Base-by-base conservation (phyloP, 2,888 invertebrate species). In the Eupithecia inturbata region DNA sequence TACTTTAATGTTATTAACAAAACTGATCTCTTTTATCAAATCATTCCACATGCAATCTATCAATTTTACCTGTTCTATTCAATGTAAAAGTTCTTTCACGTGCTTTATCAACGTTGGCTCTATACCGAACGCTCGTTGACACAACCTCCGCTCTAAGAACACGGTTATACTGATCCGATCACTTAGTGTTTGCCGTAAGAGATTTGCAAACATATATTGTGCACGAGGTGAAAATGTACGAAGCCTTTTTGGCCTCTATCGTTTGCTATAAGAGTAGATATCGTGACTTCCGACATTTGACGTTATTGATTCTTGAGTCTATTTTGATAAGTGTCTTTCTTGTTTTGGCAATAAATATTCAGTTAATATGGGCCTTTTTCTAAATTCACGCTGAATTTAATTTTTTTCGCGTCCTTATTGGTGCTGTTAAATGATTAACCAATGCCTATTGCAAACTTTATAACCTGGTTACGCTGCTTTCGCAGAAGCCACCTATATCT, bases 151-250 rank as follows among this genome's bases (percentile, higher is more conserved):
- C 77, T 81, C 71, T 80, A 75, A 84, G 80, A 81, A 79, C 80
- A 79, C 79, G 82, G 84, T 82, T 82, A 83, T 83, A 82, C 77
- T 83, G 86, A 89, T 89, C 87, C 85, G 86, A 87, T 88, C 86
- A 88, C 83, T 85, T 84, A 82, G 82, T 89, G 88, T 88, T 89
- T 89, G 85, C 85, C 82, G 82, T 82, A 81, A 83, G 84, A 87
- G 88, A 88, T 88, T 89, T 87, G 87, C 87, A 88, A 89, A 89
- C 86, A 89, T 78, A 85, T 85, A 87, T 87, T 88, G 88, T 88
- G 83, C 85, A 53, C 49, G n/a, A 82, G 81, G 83, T 84, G 83
- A 80, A 85, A 85, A 84, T 82, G 82, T 82, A 78, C 78, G 78
- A 75, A 77, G 77, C 79, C 79, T 82, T 84, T 85, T 83, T 84